Percentiles rank a stretch among this genome's conserved stretches.
Evolutionary conservation across 1,140 invertebrate species (phyloP).

Genomic region (Drosophila miranda): DNA sequence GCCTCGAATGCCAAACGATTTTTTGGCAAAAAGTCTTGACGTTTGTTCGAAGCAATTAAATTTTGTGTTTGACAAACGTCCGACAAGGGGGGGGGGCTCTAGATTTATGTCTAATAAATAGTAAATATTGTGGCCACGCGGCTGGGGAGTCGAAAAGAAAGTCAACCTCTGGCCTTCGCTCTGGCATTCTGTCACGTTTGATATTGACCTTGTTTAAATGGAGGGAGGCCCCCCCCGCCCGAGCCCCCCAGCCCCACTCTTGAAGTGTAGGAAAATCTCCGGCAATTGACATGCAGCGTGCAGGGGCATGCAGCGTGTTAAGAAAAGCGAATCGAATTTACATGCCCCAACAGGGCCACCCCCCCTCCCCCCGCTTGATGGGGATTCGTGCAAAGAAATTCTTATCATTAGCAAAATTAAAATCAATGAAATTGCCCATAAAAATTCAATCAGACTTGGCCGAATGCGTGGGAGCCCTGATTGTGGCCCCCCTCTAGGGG

Average conservation of each 20-base stretch:
- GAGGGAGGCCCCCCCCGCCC: not conserved
- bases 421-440: conserved; percentile 80
- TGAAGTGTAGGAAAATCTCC: conserved; percentile 62
- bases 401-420: conserved; percentile 80
- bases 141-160: conserved; percentile 51
- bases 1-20: conserved; percentile 22
- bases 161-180: conserved; percentile 39
- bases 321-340: conserved; percentile 45
- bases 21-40: conserved; percentile 30
- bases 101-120: conserved; percentile 75
- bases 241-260: conserved; percentile 12
- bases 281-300: conserved; percentile 59
- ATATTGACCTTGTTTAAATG: conserved; percentile 80
- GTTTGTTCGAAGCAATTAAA: conserved; percentile 70
- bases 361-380: not conserved
- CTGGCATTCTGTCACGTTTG: conserved; percentile 71
- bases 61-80: conserved; percentile 74
- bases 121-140: not conserved
- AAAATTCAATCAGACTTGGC: conserved; percentile 73
- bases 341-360: conserved; percentile 57
- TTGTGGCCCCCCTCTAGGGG: not conserved
- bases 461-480: conserved; percentile 42
- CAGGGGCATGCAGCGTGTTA: conserved; percentile 16
- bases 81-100: conserved; percentile 25
- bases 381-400: conserved; percentile 69